Evolutionary conservation across 92 coral and sea anemone species (phyloP).

Genomic region (Porites cylindrica): DNA sequence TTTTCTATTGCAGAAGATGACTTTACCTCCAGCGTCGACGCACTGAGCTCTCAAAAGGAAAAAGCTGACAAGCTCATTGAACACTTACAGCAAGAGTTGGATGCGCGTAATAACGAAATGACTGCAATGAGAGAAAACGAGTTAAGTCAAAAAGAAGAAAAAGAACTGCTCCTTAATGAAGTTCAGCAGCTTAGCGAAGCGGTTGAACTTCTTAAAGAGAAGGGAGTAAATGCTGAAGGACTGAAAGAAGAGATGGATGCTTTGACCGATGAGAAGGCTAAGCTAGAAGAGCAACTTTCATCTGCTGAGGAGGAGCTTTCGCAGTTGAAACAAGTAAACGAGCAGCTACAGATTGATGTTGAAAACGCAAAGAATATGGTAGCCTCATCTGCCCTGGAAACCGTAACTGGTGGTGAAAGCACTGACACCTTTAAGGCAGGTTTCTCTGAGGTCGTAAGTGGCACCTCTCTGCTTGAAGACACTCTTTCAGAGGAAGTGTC

Average conservation of each 20-base stretch:
- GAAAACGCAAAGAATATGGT: not conserved
- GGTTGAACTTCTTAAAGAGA: slow-evolving; percentile 35
- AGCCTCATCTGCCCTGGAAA: not conserved
- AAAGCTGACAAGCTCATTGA: slow-evolving; percentile 31
- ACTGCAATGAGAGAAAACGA: slow-evolving; percentile 64
- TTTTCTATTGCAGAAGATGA: slow-evolving; percentile 16
- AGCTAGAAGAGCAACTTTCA: slow-evolving; percentile 15
- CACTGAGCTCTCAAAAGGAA: slow-evolving; percentile 39
- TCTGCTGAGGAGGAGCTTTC: slow-evolving; percentile 16
- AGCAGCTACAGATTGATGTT: slow-evolving; percentile 9
- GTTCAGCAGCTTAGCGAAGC: slow-evolving; percentile 58
- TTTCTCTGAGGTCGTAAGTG: not conserved
- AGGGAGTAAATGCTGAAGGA: slow-evolving; percentile 1
- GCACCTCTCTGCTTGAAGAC: not conserved
- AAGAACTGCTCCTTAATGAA: slow-evolving; percentile 48
- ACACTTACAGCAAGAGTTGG: slow-evolving; percentile 28
- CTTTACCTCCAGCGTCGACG: slow-evolving; percentile 43
- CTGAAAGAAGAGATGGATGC: slow-evolving; percentile 24
- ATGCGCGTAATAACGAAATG: slow-evolving; percentile 29
- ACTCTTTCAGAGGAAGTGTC: slow-evolving; percentile 6
- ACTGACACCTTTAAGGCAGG: not conserved
- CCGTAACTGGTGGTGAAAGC: not conserved
- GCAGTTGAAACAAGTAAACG: slow-evolving; percentile 9
- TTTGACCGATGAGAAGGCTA: slow-evolving; percentile 12
- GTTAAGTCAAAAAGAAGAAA: slow-evolving; percentile 48